Conservation (phyloP, 2,888 invertebrate species). For the Aspidapion aeneum region DNA sequence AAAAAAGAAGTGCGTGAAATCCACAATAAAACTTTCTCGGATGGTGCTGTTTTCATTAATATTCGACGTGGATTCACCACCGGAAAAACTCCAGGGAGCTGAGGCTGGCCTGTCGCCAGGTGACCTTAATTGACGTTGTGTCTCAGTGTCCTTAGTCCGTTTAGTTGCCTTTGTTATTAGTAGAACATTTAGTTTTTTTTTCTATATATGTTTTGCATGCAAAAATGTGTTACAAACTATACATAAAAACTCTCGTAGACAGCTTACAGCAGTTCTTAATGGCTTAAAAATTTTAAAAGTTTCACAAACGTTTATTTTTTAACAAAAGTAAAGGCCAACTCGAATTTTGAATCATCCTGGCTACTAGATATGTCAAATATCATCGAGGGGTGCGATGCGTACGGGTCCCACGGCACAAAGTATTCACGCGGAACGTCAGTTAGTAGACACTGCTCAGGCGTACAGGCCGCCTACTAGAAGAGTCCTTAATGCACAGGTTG, state of each 20-base stretch:
- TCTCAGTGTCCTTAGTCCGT: neutral
- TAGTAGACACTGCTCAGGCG: neutral
- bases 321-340: too few relatives aligned
- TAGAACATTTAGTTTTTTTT: neutral
- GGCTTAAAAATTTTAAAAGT: too few relatives aligned
- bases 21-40: neutral
- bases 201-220: too few relatives aligned
- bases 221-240: too few relatives aligned
- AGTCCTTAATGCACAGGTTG: neutral
- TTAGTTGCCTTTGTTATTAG: neutral
- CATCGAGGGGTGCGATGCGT: neutral
- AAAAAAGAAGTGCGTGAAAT: neutral
- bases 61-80: slow-evolving; percentile 46
- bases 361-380: neutral
- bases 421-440: neutral
- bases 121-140: slow-evolving; percentile 7
- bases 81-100: slow-evolving; percentile 38
- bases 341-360: too few relatives aligned
- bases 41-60: slow-evolving; percentile 31
- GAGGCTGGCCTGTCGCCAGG: slow-evolving; percentile 36
- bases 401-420: neutral
- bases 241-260: too few relatives aligned
- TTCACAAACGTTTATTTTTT: too few relatives aligned
- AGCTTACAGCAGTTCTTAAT: too few relatives aligned
- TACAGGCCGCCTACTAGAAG: neutral